Base-by-base conservation (phyloP, 2,113 vertebrate species). In the Grammomys dolichurus region DNA sequence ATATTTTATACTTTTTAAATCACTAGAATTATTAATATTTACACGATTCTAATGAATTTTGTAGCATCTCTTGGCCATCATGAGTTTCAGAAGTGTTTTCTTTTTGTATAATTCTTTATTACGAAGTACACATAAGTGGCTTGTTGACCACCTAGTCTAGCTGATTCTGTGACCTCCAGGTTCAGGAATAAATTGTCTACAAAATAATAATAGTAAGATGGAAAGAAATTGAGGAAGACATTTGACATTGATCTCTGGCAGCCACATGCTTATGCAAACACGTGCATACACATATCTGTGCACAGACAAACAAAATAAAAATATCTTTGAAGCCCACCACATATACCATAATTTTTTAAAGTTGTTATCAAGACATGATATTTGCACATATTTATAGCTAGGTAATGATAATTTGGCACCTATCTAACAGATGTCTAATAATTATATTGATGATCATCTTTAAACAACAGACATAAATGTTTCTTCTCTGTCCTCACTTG, bases 1-100 rank as follows among this genome's bases (percentile, higher is more conserved):
- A 56, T 48, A 54, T 73, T 16, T 31, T 87, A 69, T 69, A 69
- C 28, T 33, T 33, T 67, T 95, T 92, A 75, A 91, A 17, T 26
- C 13, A 5, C 7, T 65, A 7, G 1, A 28, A 81, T 81, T 54
- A 81, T 70, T 94, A 91, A 58, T 22, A 81, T 31, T 78, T 93
- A 87, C 17, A 85, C 80, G 85, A 84, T 93, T 77, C 3, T 26
- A 69, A 87, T 73, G 58, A 70, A 40, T 92, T 95, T 93, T 77
- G 6, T 89, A 91, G 90, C 13, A 77, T 72, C 56, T n/a, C 58
- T 86, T 95, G 88, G 67, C 8, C 13, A 91, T 78, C 46, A 63
- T 69, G 88, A 94, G 26, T 33, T 81, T 90, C 80, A 87, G 17
- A 92, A 48, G 33, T 73, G 11, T 87, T 81, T 91, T 40, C 76